Evolutionary conservation across 2,888 invertebrate species (phyloP).

Genomic region (Gymnocheta viridis): DNA sequence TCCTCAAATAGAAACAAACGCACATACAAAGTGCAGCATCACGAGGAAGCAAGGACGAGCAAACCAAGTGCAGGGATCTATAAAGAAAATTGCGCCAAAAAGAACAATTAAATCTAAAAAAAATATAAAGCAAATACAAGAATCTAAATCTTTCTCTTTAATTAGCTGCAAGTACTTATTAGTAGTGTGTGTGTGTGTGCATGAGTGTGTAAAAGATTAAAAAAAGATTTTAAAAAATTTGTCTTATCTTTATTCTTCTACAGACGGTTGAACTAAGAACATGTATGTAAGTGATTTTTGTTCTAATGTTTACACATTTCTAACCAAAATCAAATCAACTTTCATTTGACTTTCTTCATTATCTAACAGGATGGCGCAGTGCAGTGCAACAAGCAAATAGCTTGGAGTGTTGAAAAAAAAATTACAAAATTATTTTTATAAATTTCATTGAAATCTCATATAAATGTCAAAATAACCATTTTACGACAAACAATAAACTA

Average conservation of each 20-base stretch:
- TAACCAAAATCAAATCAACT: background rate
- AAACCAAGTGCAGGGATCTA: constrained; percentile 32
- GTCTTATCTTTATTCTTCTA: constrained; percentile 15
- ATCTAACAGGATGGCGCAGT: background rate
- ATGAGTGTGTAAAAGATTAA: background rate
- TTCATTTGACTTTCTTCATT: constrained; percentile 3
- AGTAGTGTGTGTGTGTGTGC: background rate
- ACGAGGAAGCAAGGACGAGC: constrained; percentile 35
- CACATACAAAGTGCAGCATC: constrained; percentile 54
- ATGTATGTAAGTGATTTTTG: background rate
- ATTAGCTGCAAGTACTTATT: background rate
- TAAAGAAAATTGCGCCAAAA: constrained; percentile 63
- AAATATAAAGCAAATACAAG: constrained; percentile 4
- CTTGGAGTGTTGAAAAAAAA: background rate
- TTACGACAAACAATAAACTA: constrained; percentile 39
- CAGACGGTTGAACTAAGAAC: constrained; percentile 25
- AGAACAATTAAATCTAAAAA: constrained; percentile 14
- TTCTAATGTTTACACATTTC: too few relatives aligned
- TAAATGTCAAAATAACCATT: constrained; percentile 70
- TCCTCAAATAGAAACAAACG: constrained; percentile 10
- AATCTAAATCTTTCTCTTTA: constrained; percentile 9
- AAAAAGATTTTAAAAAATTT: constrained; percentile 8
- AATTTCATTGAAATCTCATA: constrained; percentile 65
- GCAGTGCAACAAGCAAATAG: too few relatives aligned
- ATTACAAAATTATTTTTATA: constrained; percentile 27